Conservation (phyloP, 2,888 invertebrate species). For the Chouioia cunea region DNA sequence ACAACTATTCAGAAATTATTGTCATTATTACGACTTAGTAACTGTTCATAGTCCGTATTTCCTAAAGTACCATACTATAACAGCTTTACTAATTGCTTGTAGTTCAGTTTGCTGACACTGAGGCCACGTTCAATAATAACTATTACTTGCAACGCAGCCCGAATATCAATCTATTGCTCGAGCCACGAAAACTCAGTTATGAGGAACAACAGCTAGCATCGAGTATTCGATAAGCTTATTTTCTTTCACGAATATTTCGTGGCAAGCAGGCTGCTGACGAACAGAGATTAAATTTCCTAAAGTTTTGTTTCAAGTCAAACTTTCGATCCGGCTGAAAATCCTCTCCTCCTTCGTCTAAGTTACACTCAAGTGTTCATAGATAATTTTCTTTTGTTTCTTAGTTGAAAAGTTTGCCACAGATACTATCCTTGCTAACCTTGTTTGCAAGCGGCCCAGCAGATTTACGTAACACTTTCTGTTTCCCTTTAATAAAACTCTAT, state of each 20-base stretch:
- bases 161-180: no score
- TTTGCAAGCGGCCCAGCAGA: conserved; percentile 2
- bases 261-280: not conserved
- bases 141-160: not conserved
- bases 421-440: conserved; percentile 10
- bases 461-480: not conserved
- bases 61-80: not conserved
- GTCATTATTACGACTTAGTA: not conserved
- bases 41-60: not conserved
- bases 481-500: not conserved
- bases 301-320: conserved; percentile 16
- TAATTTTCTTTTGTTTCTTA: conserved; percentile 15
- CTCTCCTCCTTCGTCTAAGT: not conserved
- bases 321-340: conserved; percentile 16
- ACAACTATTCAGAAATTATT: conserved; percentile 31
- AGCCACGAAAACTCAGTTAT: no score
- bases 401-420: conserved; percentile 6
- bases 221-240: no score
- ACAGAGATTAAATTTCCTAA: conserved; percentile 11
- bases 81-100: conserved; percentile 11
- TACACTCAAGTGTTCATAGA: conserved; percentile 3
- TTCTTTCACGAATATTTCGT: not conserved
- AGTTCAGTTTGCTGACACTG: not conserved
- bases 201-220: no score
- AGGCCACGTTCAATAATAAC: not conserved